phyloP scores from a whole-genome alignment of 2,888 invertebrate species.

The Mamestra brassicae region DNA sequence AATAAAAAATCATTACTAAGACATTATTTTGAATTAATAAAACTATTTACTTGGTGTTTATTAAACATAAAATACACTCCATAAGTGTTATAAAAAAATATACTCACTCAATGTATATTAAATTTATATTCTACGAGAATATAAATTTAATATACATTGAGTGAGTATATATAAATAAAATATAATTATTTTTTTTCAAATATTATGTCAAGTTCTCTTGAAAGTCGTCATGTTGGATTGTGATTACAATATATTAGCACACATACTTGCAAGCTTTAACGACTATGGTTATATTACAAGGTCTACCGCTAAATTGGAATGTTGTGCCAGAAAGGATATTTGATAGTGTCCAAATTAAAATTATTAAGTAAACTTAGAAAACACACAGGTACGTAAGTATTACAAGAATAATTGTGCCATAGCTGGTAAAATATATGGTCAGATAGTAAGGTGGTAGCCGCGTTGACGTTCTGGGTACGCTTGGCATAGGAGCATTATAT shows the following conservation, averaged over 20 bases:
- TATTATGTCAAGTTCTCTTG: background rate
- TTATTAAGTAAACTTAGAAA: background rate
- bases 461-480: too few relatives aligned
- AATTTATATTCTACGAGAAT: too few relatives aligned
- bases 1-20: background rate
- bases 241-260: slow-evolving; percentile 11
- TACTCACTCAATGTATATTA: too few relatives aligned
- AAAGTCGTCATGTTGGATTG: background rate
- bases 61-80: background rate
- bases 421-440: too few relatives aligned
- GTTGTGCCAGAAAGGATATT: slow-evolving; percentile 44
- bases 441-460: too few relatives aligned
- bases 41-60: background rate
- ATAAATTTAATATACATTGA: too few relatives aligned
- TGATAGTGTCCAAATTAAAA: too few relatives aligned
- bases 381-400: background rate
- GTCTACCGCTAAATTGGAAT: slow-evolving; percentile 28
- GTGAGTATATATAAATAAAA: background rate
- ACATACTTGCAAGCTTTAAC: slow-evolving; percentile 31
- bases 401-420: too few relatives aligned
- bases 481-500: too few relatives aligned
- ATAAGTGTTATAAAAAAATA: background rate
- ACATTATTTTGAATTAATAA: background rate
- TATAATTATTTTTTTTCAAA: background rate
- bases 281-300: slow-evolving; percentile 38